Evolutionary conservation across 1,140 invertebrate genomes (phyloP).

Genomic region (Eulimnadia texana): DNA sequence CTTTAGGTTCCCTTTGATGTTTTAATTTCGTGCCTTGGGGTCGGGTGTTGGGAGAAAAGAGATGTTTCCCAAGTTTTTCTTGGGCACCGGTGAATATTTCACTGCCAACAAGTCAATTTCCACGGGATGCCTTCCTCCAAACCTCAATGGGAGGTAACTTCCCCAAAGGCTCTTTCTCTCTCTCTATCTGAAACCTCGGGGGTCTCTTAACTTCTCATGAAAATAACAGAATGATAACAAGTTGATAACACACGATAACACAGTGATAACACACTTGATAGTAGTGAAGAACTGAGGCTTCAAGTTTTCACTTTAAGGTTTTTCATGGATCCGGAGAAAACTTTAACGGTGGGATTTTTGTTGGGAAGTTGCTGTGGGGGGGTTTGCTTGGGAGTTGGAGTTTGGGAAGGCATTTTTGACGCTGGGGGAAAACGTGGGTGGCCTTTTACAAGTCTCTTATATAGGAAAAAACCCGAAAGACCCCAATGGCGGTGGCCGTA

Average conservation of each 20-base stretch:
- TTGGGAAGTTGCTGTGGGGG: too few relatives aligned
- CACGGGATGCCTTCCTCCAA: conserved; percentile 1
- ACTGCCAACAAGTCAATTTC: conserved; percentile 13
- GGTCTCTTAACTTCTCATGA: not conserved
- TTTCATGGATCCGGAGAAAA: too few relatives aligned
- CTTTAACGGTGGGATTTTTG: too few relatives aligned
- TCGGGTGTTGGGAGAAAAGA: not conserved
- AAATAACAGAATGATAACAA: too few relatives aligned
- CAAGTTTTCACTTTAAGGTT: too few relatives aligned
- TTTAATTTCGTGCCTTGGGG: too few relatives aligned
- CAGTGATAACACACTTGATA: too few relatives aligned
- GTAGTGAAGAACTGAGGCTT: too few relatives aligned
- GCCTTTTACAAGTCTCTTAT: not conserved
- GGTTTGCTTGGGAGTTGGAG: too few relatives aligned
- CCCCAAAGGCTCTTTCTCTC: conserved; percentile 22
- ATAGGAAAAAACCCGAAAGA: not conserved
- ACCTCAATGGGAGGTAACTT: not conserved
- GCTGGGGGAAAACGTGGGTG: not conserved
- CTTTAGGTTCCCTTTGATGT: too few relatives aligned
- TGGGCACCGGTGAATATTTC: conserved; percentile 3
- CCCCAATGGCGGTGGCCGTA: not conserved
- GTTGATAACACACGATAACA: too few relatives aligned
- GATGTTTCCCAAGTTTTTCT: not conserved
- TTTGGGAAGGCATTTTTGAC: not conserved
- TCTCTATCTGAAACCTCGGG: conserved; percentile 7